Conservation (phyloP, 2,797 vertebrate genomes). For the Leucoraja ocellata region DNA sequence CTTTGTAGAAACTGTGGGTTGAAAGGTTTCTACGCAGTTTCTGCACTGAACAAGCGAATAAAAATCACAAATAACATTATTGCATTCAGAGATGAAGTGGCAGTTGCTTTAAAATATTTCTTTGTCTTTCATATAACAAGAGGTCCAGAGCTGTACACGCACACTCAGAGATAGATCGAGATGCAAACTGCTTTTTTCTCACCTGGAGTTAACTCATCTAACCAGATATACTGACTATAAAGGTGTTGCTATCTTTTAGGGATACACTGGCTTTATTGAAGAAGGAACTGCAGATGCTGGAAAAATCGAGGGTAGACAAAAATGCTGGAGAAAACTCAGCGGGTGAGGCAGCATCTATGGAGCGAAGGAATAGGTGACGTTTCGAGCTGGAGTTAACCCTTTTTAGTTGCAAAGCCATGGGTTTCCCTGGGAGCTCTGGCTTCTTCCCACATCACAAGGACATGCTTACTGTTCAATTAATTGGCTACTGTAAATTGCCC, state of each 20-base stretch:
- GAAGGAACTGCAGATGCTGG: too few relatives aligned
- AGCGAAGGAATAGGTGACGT: too few relatives aligned
- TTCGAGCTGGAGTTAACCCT: too few relatives aligned
- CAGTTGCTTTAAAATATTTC: not conserved
- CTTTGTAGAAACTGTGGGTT: not conserved
- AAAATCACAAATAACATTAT: slow-evolving; percentile 4
- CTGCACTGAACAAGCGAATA: not conserved
- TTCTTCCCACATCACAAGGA: too few relatives aligned
- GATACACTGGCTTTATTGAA: not conserved
- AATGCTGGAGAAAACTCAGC: too few relatives aligned
- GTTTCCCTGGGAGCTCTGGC: too few relatives aligned
- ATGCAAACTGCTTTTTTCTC: not conserved
- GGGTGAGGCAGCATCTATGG: too few relatives aligned
- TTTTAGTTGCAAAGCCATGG: too few relatives aligned
- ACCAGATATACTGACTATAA: not conserved
- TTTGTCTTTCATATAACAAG: not conserved
- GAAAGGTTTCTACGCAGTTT: not conserved
- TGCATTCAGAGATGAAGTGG: not conserved
- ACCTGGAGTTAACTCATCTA: not conserved
- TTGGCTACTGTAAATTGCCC: too few relatives aligned
- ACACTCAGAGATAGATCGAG: too few relatives aligned
- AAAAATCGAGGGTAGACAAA: too few relatives aligned
- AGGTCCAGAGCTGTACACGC: not conserved
- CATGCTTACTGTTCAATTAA: too few relatives aligned
- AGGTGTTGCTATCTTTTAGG: not conserved